phyloP scores from a whole-genome alignment of 1,140 invertebrate species.

The Pantala flavescens region DNA sequence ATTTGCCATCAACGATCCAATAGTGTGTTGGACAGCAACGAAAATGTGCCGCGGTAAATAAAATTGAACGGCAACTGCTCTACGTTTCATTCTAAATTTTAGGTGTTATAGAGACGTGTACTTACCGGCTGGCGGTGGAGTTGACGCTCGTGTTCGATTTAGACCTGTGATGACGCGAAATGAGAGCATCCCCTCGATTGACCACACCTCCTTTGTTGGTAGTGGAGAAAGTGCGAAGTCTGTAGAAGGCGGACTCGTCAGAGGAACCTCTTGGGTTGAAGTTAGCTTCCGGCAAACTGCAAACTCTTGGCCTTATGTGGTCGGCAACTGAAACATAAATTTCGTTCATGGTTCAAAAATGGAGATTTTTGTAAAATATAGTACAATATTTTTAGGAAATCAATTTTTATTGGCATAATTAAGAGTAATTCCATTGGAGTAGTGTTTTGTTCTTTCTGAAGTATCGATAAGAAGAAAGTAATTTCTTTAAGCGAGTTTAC shows the following conservation, averaged over 20 bases:
- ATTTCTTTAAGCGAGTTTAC: no score
- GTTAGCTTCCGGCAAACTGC: slow-evolving; percentile 62
- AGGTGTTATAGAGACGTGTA: slow-evolving; percentile 3
- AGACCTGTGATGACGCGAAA: slow-evolving; percentile 63
- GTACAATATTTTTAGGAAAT: no score
- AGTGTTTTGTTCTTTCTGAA: no score
- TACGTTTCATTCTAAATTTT: no score
- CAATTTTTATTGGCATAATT: no score
- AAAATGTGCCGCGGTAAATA: no score
- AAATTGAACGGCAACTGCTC: no score
- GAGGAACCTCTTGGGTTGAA: slow-evolving; percentile 64
- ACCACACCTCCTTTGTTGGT: slow-evolving; percentile 74
- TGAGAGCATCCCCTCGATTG: slow-evolving; percentile 81
- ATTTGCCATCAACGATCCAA: no score
- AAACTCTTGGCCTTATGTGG: slow-evolving; percentile 68
- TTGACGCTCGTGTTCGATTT: slow-evolving; percentile 64
- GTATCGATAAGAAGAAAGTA: no score
- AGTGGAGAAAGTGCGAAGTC: slow-evolving; percentile 78
- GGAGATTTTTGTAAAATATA: no score
- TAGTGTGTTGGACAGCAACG: no score
- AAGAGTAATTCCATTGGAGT: no score
- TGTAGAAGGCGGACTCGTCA: slow-evolving; percentile 61
- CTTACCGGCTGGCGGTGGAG: slow-evolving; percentile 63
- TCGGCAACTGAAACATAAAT: slow-evolving; percentile 51
- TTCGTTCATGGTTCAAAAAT: slow-evolving; percentile 17